These are phyloP conservation scores for Formica selysi DNA, from an alignment of 1,140 invertebrate species.

Conservation along the genomic window DNA sequence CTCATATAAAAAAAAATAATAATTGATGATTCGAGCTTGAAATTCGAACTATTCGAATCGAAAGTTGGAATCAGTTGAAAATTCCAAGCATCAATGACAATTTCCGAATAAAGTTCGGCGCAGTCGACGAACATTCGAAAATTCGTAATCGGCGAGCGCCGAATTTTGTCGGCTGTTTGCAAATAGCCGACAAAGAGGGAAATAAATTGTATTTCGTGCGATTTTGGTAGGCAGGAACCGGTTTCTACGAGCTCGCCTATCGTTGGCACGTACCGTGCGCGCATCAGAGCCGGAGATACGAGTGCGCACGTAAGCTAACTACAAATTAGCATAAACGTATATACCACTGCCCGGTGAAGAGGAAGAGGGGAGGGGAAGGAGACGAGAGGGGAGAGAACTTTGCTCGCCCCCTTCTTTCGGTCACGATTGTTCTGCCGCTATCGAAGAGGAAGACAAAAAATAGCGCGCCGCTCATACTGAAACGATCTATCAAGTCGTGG, in stretches of 20 bases:
- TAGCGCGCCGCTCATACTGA: conserved; percentile 53
- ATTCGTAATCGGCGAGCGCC: conserved; percentile 7
- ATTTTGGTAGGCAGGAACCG: conserved; percentile 58
- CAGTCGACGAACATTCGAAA: neutral
- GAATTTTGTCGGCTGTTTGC: conserved; percentile 19
- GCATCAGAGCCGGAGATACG: conserved; percentile 53
- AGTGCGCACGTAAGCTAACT: conserved; percentile 58
- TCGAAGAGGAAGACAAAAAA: conserved; percentile 59
- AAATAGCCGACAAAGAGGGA: conserved; percentile 53
- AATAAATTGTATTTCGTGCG: conserved; percentile 51
- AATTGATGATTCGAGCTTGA: neutral
- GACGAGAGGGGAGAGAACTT: neutral
- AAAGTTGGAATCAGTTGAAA: neutral
- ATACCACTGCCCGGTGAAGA: neutral
- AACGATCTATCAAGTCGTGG: conserved; percentile 67
- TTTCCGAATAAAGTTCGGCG: neutral
- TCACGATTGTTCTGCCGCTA: conserved; percentile 57
- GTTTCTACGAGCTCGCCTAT: conserved; percentile 58
- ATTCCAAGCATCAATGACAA: neutral
- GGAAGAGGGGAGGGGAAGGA: neutral
- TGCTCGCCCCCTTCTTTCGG: conserved; percentile 29
- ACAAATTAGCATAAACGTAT: conserved; percentile 78
- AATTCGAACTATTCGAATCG: neutral
- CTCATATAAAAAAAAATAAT: neutral
- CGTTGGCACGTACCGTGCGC: conserved; percentile 59